Evolutionary conservation across 2,113 vertebrate genomes (phyloP).

Genomic region (Myodes glareolus): DNA sequence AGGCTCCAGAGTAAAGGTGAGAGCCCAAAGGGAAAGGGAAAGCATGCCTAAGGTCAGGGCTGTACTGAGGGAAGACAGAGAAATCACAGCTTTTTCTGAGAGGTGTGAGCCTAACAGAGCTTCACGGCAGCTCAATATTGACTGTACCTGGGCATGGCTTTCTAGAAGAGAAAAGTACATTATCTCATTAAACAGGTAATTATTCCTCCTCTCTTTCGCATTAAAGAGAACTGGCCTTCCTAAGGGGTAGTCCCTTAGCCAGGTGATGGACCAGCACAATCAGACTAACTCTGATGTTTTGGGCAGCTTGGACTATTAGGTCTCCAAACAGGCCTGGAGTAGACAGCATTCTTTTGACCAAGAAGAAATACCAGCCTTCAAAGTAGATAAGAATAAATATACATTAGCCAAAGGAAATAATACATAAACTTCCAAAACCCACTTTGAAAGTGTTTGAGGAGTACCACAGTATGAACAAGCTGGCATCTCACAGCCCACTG

Average conservation of each 20-base stretch:
- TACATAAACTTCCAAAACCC: not conserved
- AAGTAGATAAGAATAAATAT: not conserved
- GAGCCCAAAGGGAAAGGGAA: not conserved
- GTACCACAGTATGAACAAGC: not conserved
- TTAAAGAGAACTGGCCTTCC: not conserved
- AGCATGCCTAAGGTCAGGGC: not conserved
- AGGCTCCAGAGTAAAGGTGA: not conserved
- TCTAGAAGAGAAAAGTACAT: not conserved
- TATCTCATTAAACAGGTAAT: not conserved
- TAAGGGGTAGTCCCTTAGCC: not conserved
- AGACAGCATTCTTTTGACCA: not conserved
- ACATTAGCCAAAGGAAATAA: not conserved
- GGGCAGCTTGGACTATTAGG: not conserved
- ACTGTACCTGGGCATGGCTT: not conserved
- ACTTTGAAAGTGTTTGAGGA: not conserved
- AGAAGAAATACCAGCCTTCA: not conserved
- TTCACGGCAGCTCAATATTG: not conserved
- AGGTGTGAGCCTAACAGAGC: too few species aligned
- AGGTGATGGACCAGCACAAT: not conserved
- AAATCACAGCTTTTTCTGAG: not conserved
- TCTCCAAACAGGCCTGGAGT: not conserved
- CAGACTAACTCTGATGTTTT: not conserved
- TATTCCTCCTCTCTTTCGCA: not conserved
- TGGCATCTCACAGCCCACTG: fast-evolving
- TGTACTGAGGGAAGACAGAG: not conserved